phyloP scores from a whole-genome alignment of 2,113 vertebrate species.

The Pimephales promelas region DNA sequence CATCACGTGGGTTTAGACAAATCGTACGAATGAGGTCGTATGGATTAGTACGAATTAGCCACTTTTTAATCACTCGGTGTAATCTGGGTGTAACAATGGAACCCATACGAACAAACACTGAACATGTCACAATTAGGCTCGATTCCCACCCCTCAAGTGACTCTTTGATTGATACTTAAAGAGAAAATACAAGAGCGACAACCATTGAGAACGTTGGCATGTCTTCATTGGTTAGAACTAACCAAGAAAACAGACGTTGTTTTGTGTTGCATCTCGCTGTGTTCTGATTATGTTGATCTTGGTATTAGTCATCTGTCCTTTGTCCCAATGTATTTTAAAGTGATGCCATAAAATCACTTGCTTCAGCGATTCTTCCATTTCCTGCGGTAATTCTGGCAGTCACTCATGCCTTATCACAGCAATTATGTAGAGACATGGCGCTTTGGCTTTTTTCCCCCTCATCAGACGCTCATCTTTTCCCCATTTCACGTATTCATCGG shows the following conservation, averaged over 20 bases:
- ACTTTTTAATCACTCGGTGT: too few relatives aligned
- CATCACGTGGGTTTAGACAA: too few relatives aligned
- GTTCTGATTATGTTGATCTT: constrained; percentile 10
- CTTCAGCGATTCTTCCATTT: neutral
- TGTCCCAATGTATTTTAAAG: constrained; percentile 26
- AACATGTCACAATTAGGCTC: neutral
- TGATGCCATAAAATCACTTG: constrained; percentile 11
- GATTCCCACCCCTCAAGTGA: neutral
- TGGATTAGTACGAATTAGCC: too few relatives aligned
- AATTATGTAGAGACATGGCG: constrained; percentile 32
- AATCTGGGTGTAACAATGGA: neutral
- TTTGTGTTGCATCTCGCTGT: neutral
- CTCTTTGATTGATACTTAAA: neutral
- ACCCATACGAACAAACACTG: neutral
- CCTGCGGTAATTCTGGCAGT: constrained; percentile 15
- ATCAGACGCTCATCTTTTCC: constrained; percentile 8
- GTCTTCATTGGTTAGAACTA: neutral
- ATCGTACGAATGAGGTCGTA: too few relatives aligned
- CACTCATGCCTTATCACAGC: constrained; percentile 20
- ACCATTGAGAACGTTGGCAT: neutral
- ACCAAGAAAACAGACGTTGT: neutral
- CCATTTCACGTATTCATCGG: neutral
- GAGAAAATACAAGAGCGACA: neutral
- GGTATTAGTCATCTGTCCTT: constrained; percentile 19
- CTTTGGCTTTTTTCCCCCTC: constrained; percentile 23